Evolutionary conservation across 1,140 invertebrate genomes (phyloP).

Genomic region (Laupala kohalensis): DNA sequence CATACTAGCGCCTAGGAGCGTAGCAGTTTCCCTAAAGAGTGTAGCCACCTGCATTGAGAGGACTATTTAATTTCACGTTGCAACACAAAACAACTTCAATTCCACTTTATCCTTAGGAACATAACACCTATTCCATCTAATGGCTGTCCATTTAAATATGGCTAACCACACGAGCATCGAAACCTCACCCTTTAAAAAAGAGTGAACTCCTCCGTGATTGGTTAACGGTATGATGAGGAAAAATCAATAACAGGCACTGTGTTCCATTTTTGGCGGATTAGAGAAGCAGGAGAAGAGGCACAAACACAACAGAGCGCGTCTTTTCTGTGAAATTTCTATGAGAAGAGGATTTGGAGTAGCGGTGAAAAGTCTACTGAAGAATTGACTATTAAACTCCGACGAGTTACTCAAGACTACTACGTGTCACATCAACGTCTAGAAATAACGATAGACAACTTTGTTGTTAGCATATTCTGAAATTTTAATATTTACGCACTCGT

Average conservation of each 20-base stretch:
- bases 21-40: slow-evolving; percentile 51
- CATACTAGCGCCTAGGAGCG: slow-evolving; percentile 47
- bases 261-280: slow-evolving; percentile 2
- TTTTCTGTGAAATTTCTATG: too few relatives aligned
- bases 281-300: neutral
- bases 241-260: slow-evolving; percentile 18
- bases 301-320: neutral
- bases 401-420: too few relatives aligned
- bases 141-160: slow-evolving; percentile 19
- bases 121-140: slow-evolving; percentile 10
- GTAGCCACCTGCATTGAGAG: slow-evolving; percentile 50
- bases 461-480: too few relatives aligned
- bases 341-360: too few relatives aligned
- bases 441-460: too few relatives aligned
- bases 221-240: slow-evolving; percentile 16
- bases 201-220: slow-evolving; percentile 16
- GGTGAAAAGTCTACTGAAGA: too few relatives aligned
- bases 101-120: slow-evolving; percentile 2
- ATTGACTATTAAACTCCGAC: too few relatives aligned
- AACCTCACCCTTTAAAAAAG: slow-evolving; percentile 19
- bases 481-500: too few relatives aligned
- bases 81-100: neutral
- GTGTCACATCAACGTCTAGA: too few relatives aligned
- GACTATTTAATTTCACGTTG: neutral
- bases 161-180: slow-evolving; percentile 19